These are phyloP conservation scores for mouse (Mus musculus) DNA, from an alignment of 2,113 vertebrate species.

Conservation along the genomic window GRCm39 chr2:63993501-63994000, in stretches of 20 bases:
- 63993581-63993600: not conserved
- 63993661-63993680: slow-evolving; percentile 12
- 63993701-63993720: not conserved
- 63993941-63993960: not conserved
- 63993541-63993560: not conserved
- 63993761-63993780: not conserved
- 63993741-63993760: not conserved
- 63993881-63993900: not conserved
- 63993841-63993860: not conserved
- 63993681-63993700: not conserved
- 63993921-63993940: not conserved
- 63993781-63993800: not conserved
- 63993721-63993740: not conserved
- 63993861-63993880: not conserved
- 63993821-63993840: not conserved
- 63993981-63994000: too few species aligned
- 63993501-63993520: not conserved
- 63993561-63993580: not conserved
- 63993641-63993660: not conserved
- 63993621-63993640: not conserved
- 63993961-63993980: not conserved
- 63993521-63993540: slow-evolving; percentile 19
- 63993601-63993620: not conserved
- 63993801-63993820: not conserved
- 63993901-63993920: slow-evolving; percentile 12